These are phyloP conservation scores for Parotocinclus haroldoi DNA, from an alignment of 2,797 vertebrate genomes.

Conservation along the genomic window DNA sequence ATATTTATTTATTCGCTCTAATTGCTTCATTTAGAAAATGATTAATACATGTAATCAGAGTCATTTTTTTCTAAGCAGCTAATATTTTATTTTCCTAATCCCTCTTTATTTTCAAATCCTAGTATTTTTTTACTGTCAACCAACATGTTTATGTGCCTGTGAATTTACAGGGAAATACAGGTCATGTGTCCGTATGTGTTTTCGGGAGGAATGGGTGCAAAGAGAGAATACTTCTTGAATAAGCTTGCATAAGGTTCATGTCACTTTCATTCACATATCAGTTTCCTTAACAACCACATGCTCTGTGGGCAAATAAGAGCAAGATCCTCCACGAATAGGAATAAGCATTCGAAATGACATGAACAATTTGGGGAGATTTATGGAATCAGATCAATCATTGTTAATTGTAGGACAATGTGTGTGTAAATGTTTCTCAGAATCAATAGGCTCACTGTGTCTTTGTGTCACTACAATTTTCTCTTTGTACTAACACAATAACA, in stretches of 20 bases:
- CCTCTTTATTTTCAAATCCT: no score
- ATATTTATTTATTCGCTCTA: no score
- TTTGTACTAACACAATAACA: not conserved
- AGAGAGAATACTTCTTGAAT: constrained; percentile 25
- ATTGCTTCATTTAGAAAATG: no score
- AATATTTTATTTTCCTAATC: no score
- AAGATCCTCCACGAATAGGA: constrained; percentile 38
- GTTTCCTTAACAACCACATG: constrained; percentile 26
- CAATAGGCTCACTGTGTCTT: constrained; percentile 9
- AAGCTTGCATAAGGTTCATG: constrained; percentile 15
- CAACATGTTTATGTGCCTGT: no score
- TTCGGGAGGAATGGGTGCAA: constrained; percentile 18
- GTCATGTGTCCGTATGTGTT: constrained; percentile 6
- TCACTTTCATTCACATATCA: constrained; percentile 32
- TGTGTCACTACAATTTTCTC: not conserved
- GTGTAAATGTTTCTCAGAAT: constrained; percentile 20
- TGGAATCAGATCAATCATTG: constrained; percentile 34
- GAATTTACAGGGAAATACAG: not conserved
- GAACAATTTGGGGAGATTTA: constrained; percentile 21
- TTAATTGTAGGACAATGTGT: constrained; percentile 24
- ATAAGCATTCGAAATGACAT: constrained; percentile 25
- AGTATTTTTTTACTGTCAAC: no score
- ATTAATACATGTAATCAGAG: no score
- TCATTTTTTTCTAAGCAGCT: no score
- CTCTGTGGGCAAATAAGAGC: constrained; percentile 4